phyloP scores from a whole-genome alignment of 2,888 invertebrate genomes.

The Melipona bicolor region DNA sequence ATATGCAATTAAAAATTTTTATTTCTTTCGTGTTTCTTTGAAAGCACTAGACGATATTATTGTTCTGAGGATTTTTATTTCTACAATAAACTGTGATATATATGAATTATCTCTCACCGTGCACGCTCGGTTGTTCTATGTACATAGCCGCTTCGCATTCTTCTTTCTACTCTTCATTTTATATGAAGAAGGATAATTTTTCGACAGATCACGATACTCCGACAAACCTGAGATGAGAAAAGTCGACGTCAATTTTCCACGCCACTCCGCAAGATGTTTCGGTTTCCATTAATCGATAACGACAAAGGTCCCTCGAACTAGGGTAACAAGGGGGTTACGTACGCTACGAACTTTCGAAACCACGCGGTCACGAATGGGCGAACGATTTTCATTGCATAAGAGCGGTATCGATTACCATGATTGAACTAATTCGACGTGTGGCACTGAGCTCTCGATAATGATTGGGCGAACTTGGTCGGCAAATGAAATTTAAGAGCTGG shows the following conservation, averaged over 20 bases:
- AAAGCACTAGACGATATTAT: too few species aligned
- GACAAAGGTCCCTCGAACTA: conserved; percentile 8
- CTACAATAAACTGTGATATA: too few species aligned
- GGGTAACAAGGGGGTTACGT: conserved; percentile 14
- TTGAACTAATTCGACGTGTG: conserved; percentile 3
- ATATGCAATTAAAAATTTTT: too few species aligned
- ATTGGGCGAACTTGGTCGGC: not conserved
- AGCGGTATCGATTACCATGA: conserved; percentile 19
- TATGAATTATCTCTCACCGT: too few species aligned
- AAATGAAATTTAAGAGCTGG: not conserved
- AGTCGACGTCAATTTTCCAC: conserved; percentile 10
- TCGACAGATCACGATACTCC: not conserved
- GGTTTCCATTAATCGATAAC: conserved; percentile 38
- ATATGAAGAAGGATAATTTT: not conserved
- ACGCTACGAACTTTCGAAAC: conserved; percentile 39
- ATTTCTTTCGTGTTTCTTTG: too few species aligned
- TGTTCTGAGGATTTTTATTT: too few species aligned
- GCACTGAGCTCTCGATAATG: conserved; percentile 15
- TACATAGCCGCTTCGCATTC: not conserved
- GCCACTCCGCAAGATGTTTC: not conserved
- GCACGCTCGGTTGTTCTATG: too few species aligned
- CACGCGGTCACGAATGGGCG: not conserved
- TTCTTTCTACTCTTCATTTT: not conserved
- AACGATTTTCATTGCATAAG: not conserved
- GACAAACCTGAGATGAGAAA: conserved; percentile 4